phyloP scores from a whole-genome alignment of 2,113 vertebrate genomes.

The Psittacula cyanocephala region DNA sequence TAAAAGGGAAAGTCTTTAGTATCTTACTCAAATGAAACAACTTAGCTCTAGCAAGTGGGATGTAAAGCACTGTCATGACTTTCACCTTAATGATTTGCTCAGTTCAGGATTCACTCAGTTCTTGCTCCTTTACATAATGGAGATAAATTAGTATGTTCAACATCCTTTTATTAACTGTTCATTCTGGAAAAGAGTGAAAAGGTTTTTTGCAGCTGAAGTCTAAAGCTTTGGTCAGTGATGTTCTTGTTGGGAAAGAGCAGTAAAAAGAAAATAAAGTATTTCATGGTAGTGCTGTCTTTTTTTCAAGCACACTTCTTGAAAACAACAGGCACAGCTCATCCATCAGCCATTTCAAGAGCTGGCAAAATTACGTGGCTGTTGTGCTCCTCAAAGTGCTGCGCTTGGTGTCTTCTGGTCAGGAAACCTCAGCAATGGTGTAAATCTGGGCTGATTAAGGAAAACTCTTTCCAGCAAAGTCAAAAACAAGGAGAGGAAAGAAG shows the following conservation, averaged over 20 bases:
- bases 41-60: neutral
- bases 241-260: neutral
- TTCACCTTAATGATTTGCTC: neutral
- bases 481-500: neutral
- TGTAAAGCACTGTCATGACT: neutral
- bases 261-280: neutral
- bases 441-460: neutral
- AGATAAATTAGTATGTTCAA: neutral
- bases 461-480: neutral
- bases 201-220: neutral
- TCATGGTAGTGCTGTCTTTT: neutral
- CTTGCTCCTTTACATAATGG: neutral
- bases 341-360: neutral
- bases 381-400: neutral
- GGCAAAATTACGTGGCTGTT: neutral
- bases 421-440: neutral
- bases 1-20: neutral
- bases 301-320: neutral
- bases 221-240: neutral
- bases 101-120: neutral
- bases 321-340: neutral
- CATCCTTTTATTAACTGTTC: neutral
- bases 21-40: neutral
- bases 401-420: neutral
- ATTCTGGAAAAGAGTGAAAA: neutral